Base-by-base conservation (phyloP, 2,888 invertebrate genomes). In the Phoenoteleia sp. region DNA sequence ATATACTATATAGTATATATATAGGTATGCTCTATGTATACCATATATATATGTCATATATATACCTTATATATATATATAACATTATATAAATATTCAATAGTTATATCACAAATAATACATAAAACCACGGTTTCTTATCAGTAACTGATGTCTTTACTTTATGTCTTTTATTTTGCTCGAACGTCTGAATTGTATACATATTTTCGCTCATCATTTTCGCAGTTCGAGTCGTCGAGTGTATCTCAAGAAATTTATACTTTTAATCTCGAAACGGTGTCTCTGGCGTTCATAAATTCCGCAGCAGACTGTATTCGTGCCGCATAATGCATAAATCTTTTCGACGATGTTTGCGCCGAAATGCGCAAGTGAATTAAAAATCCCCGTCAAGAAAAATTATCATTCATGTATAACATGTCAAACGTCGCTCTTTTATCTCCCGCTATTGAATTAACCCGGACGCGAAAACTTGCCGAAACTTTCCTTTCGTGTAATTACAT, bases 401-500 rank as follows among this genome's bases (percentile, higher is more conserved):
- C 69, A 42, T 69, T 69, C 29, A 11, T 27, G 54, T 36, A 56
- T 56, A 69, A 69, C 13, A 17, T 29, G 25, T 42, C 39, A 64
- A 42, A 64, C 39, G 15, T 25, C 36, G 6, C 52, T 13, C 1
- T 21, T 7, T 27, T 56, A 15, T 54, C 6, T 25, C 36, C 25
- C 19, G 45, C 25, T 45, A 71, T 47, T 33, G 42, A 71, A 71
- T 71, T 71, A 58, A 71, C 29, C 17, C 9, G 15, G 25, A 29
- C 21, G 15, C 33, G 25, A 71, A 71, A 58, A 58, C 52, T 64
- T 54, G 17, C 27, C 9, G 47, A 5, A 72, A 72, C 60, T 74
- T 74, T 49, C 36, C 74, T 64, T 64, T 74, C 54, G 25, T 39
- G 39, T 58, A 62, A 72, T 60, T 72, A 62, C 60, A 60, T 49